Conservation (phyloP, 2,888 invertebrate genomes). For the Cynaeus angustus region DNA sequence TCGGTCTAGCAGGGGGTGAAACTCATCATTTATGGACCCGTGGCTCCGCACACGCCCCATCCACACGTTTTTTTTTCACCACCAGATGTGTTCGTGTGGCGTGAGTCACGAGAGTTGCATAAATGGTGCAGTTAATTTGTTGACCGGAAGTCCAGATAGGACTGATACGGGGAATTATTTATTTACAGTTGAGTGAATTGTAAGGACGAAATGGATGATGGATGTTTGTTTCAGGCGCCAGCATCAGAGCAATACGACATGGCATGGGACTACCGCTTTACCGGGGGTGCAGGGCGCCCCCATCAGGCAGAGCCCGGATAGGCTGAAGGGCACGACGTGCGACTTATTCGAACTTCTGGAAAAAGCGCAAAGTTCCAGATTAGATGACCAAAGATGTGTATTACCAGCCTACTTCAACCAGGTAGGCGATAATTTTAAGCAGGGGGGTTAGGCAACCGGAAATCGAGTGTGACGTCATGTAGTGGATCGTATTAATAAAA, state of each 20-base stretch:
- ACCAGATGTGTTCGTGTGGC: constrained; percentile 9
- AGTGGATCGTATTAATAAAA: no score
- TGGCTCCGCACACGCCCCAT: neutral
- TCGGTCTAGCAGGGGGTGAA: neutral
- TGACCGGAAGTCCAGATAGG: constrained; percentile 23
- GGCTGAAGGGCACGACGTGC: constrained; percentile 74
- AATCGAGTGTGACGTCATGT: no score
- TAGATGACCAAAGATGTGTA: constrained; percentile 98
- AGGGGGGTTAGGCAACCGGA: neutral
- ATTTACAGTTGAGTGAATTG: neutral
- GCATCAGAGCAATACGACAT: constrained; percentile 73
- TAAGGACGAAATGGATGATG: neutral
- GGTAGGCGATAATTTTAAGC: constrained; percentile 75
- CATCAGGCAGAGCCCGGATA: constrained; percentile 70
- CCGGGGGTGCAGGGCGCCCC: constrained; percentile 47
- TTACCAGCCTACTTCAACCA: constrained; percentile 93
- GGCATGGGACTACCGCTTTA: constrained; percentile 61
- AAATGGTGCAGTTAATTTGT: constrained; percentile 9
- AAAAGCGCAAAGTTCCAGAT: constrained; percentile 93
- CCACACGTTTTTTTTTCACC: constrained; percentile 17
- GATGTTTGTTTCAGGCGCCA: constrained; percentile 77
- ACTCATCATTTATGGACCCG: constrained; percentile 3
- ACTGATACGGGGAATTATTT: constrained; percentile 3
- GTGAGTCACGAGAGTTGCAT: constrained; percentile 14
- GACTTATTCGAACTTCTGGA: constrained; percentile 96